phyloP scores from a whole-genome alignment of 2,797 vertebrate genomes.

The Thunnus albacares region DNA sequence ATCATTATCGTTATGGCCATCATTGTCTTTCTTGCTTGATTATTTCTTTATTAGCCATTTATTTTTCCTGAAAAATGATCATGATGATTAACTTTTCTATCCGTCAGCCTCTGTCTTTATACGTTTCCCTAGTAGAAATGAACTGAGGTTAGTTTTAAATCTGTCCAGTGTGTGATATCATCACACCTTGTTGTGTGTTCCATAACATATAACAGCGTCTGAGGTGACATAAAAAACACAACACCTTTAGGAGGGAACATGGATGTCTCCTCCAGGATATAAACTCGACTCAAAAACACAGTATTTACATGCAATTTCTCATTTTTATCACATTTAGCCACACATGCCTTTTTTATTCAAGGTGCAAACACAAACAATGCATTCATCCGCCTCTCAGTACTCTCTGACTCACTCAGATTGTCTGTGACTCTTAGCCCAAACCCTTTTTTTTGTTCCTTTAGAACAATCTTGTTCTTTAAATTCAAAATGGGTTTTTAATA shows the following conservation, averaged over 20 bases:
- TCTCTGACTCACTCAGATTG: too few relatives aligned
- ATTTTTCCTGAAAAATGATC: constrained; percentile 55
- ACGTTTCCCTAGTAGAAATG: constrained; percentile 21
- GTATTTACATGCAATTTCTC: not conserved
- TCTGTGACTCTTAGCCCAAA: too few relatives aligned
- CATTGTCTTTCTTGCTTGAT: constrained; percentile 61
- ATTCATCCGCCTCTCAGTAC: too few relatives aligned
- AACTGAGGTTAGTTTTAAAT: constrained; percentile 25
- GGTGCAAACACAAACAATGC: not conserved
- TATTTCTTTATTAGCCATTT: constrained; percentile 67
- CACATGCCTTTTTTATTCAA: not conserved
- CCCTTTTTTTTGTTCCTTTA: not conserved
- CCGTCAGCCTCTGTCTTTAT: constrained; percentile 36
- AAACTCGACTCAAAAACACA: not conserved
- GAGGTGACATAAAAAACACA: not conserved
- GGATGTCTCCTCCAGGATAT: not conserved
- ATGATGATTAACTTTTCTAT: constrained; percentile 52
- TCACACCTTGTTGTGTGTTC: constrained; percentile 30
- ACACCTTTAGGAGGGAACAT: not conserved
- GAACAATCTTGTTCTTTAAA: not conserved
- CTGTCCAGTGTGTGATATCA: constrained; percentile 14
- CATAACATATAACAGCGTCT: not conserved
- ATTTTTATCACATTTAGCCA: not conserved
- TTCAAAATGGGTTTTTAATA: not conserved
- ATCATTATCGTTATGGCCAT: constrained; percentile 54